Percentiles rank a stretch among this genome's conserved stretches.
Conservation (phyloP, 2,888 invertebrate species). For the Julus scanicus region DNA sequence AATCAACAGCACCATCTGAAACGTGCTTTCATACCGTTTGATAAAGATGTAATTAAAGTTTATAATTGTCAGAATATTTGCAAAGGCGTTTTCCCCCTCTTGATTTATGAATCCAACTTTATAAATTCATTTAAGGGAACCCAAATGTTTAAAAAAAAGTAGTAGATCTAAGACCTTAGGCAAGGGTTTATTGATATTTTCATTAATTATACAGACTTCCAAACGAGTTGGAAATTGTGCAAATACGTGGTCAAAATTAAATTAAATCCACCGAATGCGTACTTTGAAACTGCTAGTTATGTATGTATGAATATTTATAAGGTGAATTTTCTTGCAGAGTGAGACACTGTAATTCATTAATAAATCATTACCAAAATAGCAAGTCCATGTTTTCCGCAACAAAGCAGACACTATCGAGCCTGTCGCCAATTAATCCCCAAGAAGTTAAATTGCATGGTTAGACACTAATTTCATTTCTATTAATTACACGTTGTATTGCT, state of each 20-base stretch:
- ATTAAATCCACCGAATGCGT: neutral
- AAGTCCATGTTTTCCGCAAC: neutral
- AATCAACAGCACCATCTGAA: neutral
- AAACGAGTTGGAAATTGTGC: neutral
- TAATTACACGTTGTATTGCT: constrained; percentile 23
- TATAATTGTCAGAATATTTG: neutral
- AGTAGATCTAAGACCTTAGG: neutral
- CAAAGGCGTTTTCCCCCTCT: neutral
- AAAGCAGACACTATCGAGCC: neutral
- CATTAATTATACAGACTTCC: neutral
- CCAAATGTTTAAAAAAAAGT: neutral
- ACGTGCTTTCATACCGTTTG: neutral
- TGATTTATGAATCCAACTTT: neutral
- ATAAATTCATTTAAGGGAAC: neutral
- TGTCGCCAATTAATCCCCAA: neutral
- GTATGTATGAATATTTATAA: neutral
- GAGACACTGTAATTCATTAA: constrained; percentile 17
- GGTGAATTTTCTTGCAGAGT: constrained; percentile 4
- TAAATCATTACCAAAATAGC: constrained; percentile 4
- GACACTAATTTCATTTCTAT: constrained; percentile 7
- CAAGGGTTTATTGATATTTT: neutral
- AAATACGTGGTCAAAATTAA: constrained; percentile 11
- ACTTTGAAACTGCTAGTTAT: neutral
- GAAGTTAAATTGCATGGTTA: neutral
- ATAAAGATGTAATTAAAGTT: constrained; percentile 26